Percentiles rank a stretch among this genome's conserved stretches.
Conservation (phyloP, 1,140 invertebrate species). For the Penaeus vannamei region DNA sequence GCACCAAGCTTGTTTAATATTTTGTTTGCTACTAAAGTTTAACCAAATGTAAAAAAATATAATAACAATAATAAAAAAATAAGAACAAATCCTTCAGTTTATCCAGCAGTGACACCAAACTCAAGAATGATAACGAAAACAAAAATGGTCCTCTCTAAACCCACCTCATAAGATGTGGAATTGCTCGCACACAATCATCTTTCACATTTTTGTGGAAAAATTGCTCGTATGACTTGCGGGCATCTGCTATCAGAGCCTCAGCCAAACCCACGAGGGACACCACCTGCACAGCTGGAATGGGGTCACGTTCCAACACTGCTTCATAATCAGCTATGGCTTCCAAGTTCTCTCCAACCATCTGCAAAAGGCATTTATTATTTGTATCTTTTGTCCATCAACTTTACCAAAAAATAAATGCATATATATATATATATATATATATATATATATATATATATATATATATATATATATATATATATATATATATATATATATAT, state of each 20-base stretch:
- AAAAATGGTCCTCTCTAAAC: background rate
- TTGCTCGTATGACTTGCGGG: conserved; percentile 76
- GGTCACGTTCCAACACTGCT: conserved; percentile 77
- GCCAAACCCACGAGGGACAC: conserved; percentile 85
- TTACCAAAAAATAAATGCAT: background rate
- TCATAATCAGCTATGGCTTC: conserved; percentile 83
- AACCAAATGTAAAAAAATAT: too few relatives aligned
- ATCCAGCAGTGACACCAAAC: background rate
- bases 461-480: too few relatives aligned
- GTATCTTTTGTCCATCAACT: too few relatives aligned
- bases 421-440: too few relatives aligned
- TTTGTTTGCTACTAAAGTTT: too few relatives aligned
- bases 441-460: too few relatives aligned
- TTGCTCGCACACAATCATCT: conserved; percentile 73
- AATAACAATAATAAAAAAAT: too few relatives aligned
- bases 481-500: too few relatives aligned
- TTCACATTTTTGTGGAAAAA: conserved; percentile 80
- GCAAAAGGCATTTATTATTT: conserved; percentile 28
- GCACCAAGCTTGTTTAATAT: too few relatives aligned
- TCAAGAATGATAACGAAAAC: background rate
- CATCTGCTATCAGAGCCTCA: conserved; percentile 80
- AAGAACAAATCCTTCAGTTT: too few relatives aligned
- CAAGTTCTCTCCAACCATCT: conserved; percentile 79
- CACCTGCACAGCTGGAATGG: conserved; percentile 75
- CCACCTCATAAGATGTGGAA: conserved; percentile 46